Conservation (phyloP, 1,140 invertebrate species). For the Tetramorium parvispinum region DNA sequence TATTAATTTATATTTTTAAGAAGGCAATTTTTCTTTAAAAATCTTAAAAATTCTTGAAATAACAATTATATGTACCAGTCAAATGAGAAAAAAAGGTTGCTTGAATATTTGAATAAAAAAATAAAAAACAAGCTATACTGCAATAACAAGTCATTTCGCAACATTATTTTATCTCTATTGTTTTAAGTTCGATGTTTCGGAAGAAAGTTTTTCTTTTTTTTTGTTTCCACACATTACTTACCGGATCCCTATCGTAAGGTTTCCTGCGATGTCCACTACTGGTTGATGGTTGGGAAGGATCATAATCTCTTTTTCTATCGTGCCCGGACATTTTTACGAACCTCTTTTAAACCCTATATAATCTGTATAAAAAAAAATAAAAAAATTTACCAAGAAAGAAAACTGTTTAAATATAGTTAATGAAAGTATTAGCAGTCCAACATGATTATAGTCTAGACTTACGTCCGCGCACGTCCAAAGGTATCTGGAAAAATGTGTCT, state of each 20-base stretch:
- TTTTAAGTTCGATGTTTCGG: not conserved
- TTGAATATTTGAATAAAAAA: not conserved
- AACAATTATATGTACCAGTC: not conserved
- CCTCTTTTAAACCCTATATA: too few species aligned
- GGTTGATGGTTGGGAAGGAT: conserved; percentile 18
- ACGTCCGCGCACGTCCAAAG: not conserved
- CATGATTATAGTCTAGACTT: too few species aligned
- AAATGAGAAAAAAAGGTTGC: not conserved
- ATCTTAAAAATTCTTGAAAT: not conserved
- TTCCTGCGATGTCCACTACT: conserved; percentile 10
- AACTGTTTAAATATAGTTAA: too few species aligned
- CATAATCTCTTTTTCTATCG: not conserved
- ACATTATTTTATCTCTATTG: not conserved
- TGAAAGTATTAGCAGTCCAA: too few species aligned
- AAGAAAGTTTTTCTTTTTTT: too few species aligned
- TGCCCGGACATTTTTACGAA: conserved; percentile 13
- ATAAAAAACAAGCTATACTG: not conserved
- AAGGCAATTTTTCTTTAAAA: not conserved
- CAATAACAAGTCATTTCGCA: not conserved
- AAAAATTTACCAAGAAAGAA: too few species aligned
- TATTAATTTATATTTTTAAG: not conserved
- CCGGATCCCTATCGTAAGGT: not conserved
- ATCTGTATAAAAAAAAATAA: too few species aligned
- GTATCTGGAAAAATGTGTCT: too few species aligned
- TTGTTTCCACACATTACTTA: not conserved